Evolutionary conservation across 2,113 vertebrate genomes (phyloP), one percentile per base, ranked within the genome.

Genomic region (Sylvia atricapilla): DNA sequence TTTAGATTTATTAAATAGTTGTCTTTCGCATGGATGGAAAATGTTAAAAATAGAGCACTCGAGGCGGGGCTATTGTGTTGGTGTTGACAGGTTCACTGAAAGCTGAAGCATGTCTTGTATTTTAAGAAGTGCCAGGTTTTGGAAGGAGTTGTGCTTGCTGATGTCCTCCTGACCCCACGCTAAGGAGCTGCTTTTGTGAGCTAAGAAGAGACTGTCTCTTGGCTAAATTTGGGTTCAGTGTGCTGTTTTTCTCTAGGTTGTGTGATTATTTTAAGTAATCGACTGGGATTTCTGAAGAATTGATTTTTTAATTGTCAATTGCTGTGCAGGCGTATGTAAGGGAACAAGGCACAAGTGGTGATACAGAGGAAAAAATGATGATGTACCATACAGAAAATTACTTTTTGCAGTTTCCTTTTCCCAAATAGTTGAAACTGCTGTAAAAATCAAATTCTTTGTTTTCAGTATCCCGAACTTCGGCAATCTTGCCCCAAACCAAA

Each of bases 11-110:
- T 67, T 91, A 37, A 83, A 43, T 85, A 67, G 24, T 47, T 69
- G 59, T 90, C 64, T 46, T 69, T 90, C 97, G 78, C 33, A 35
- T 93, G 92, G 89, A 59, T 91, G 94, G 94, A 93, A 96, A 89
- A 89, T 41, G 43, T 77, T 95, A 96, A 96, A 92, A 96, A 96
- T 96, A 95, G 94, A 75, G 41, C 23, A n/a, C 43, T 69, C 24
- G 16, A 44, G 90, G 72, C 46, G 17, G 56, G 46, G 53, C 86
- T 64, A 44, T 95, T 95, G 92, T 95, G 52, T 75, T 84, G 76
- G 80, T 92, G 88, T 86, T 94, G 95, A 90, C 73, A 93, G 68
- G 64, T 49, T 86, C 0, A 0, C 37, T 91, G 81, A 69, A 75
- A 84, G 56, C 80, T 87, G 87, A 53, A 67, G 49, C 39, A 39